A percentile compares a stretch with the other conserved stretches of the same genome.
phyloP scores from a whole-genome alignment of 2,888 invertebrate species.

The Carabus problematicus region DNA sequence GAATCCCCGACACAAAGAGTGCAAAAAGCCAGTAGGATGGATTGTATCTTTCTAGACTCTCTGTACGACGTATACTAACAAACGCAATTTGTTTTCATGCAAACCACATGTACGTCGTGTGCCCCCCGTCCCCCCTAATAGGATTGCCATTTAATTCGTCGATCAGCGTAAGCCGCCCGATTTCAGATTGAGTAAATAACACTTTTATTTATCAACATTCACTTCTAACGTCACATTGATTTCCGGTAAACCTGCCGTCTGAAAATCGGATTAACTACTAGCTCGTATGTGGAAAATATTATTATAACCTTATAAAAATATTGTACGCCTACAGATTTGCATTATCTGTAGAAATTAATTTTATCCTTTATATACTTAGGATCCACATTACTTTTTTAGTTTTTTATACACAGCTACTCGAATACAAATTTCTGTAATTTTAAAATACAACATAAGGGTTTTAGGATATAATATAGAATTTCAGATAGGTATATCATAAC shows the following conservation, averaged over 20 bases:
- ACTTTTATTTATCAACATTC: conserved; percentile 32
- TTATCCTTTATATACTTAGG: background rate
- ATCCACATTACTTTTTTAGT: background rate
- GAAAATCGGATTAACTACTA: conserved; percentile 22
- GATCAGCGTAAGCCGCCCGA: conserved; percentile 16
- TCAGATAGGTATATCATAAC: too few relatives aligned
- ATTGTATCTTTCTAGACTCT: background rate
- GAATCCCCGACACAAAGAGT: too few relatives aligned
- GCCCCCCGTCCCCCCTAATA: conserved; percentile 27
- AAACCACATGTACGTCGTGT: conserved; percentile 4
- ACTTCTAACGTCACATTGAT: conserved; percentile 17
- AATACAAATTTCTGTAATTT: background rate
- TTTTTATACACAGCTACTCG: too few relatives aligned
- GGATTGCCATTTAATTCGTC: conserved; percentile 33
- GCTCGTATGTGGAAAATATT: too few relatives aligned
- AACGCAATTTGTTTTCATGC: conserved; percentile 35
- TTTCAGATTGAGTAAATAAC: conserved; percentile 28
- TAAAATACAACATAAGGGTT: too few relatives aligned
- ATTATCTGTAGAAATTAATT: conserved; percentile 18
- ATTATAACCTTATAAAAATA: too few relatives aligned
- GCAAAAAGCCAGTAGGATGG: too few relatives aligned
- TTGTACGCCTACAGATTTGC: conserved; percentile 6
- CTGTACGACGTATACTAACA: conserved; percentile 12
- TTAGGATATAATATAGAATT: too few relatives aligned
- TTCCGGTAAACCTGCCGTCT: conserved; percentile 18